Evolutionary conservation across 2,888 invertebrate species (phyloP), one percentile per base, ranked within the genome.

Genomic region (Philereme vetulata): DNA sequence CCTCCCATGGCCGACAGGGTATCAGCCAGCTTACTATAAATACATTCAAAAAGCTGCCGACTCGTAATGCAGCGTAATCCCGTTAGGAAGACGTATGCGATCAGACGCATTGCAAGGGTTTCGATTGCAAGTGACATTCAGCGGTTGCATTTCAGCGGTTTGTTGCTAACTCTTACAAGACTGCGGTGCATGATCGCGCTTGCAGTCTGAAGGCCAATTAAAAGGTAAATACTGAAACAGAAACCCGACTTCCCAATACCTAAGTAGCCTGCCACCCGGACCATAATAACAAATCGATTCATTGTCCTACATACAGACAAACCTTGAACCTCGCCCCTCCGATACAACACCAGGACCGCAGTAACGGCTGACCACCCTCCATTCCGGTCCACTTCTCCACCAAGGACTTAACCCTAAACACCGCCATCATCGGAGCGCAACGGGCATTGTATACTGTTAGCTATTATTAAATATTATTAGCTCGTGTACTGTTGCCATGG

Each of bases 401-500:
- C 36, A 21, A 51, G 51, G 44, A 33, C 53, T 43, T 45, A 50
- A 45, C 56, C 56, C 56, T 48, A 55, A 42, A 36, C 34, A 11
- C 45, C 44, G 40, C 21, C 10, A 40, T 35, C 46, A 42, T 35
- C 50, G 35, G 21, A 50, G 59, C 59, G 59, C 59, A 35, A 59
- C 59, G 53, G 36, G 9, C 47, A 51, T 51, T 57, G 51, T 57
- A 11, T 35, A 35, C 11, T 49, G 47, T 47, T 34, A 35, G 21
- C 35, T 42, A 38, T 62, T 59, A 62, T 62, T 62, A 62, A 56
- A 59, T 50, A 55, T 58, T 53, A 57, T 62, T 57, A 54, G 44
- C 46, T 36, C 21, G 21, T 43, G 60, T 45, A 46, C 58, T 77
- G 75, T 70, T 71, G 48, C 59, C 63, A 53, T 57, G 69, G 65